These are phyloP conservation scores for Rousettus leschenaultii DNA, from an alignment of 2,113 vertebrate species.

Conservation along the genomic window DNA sequence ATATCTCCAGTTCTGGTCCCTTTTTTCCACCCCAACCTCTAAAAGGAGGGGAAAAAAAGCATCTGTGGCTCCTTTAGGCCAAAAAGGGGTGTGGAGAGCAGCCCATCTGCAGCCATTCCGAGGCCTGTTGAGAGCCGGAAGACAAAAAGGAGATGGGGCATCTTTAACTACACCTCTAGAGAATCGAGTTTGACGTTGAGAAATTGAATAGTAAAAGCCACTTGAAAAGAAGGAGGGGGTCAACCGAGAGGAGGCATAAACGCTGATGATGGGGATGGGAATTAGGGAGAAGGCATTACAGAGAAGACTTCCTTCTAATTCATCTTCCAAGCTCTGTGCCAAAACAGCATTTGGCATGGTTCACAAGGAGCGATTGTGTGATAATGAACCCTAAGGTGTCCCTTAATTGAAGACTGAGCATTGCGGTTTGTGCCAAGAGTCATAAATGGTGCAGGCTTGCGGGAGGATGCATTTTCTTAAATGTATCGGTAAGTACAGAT, in stretches of 20 bases:
- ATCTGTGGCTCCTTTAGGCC: slow-evolving; percentile 50
- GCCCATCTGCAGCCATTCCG: slow-evolving; percentile 78
- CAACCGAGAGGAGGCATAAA: slow-evolving; percentile 73
- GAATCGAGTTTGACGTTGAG: slow-evolving; percentile 83
- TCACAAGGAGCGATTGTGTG: slow-evolving; percentile 91
- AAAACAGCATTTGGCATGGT: slow-evolving; percentile 94
- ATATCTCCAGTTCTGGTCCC: not conserved
- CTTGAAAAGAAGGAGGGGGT: slow-evolving; percentile 77
- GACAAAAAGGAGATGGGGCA: slow-evolving; percentile 79
- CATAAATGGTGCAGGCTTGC: slow-evolving; percentile 88
- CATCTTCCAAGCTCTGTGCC: slow-evolving; percentile 89
- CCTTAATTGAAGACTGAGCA: slow-evolving; percentile 92
- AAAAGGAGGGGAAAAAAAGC: not conserved
- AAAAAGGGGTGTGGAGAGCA: slow-evolving; percentile 45
- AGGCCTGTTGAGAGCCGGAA: slow-evolving; percentile 83
- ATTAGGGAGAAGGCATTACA: slow-evolving; percentile 83
- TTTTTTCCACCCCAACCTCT: not conserved
- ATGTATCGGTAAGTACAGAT: slow-evolving; percentile 94
- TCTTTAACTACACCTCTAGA: slow-evolving; percentile 87
- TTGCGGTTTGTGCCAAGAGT: slow-evolving; percentile 87
- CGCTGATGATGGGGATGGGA: slow-evolving; percentile 83
- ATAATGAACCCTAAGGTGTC: slow-evolving; percentile 95
- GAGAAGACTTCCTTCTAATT: slow-evolving; percentile 89
- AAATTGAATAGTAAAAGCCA: slow-evolving; percentile 85
- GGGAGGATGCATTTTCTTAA: slow-evolving; percentile 92